A percentile compares a stretch with the other conserved stretches of the same genome.
Conservation (phyloP, 2,797 vertebrate genomes). For the Scomberomorus guttatus region DNA sequence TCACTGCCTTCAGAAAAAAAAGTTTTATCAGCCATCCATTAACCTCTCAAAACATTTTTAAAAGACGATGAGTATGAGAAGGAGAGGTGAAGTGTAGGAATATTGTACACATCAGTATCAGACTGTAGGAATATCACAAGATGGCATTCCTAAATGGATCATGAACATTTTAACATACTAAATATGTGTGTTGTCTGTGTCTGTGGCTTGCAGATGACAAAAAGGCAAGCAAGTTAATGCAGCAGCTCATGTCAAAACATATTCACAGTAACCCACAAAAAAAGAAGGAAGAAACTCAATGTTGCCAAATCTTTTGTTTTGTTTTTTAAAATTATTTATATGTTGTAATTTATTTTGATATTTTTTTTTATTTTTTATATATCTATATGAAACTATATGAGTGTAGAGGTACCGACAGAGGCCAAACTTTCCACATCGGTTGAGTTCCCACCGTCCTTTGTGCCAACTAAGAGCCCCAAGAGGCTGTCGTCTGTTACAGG, state of each 20-base stretch:
- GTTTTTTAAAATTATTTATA: slow-evolving; percentile 77
- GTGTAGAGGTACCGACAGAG: slow-evolving; percentile 73
- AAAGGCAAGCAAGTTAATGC: slow-evolving; percentile 45
- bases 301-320: slow-evolving; percentile 84
- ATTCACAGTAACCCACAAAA: slow-evolving; percentile 45
- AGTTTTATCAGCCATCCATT: slow-evolving; percentile 23
- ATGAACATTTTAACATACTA: slow-evolving; percentile 70
- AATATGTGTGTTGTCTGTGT: slow-evolving; percentile 69
- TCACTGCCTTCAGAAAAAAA: slow-evolving; percentile 53
- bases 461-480: slow-evolving; percentile 78
- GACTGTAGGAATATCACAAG: slow-evolving; percentile 63
- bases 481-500: slow-evolving; percentile 54
- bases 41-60: slow-evolving; percentile 40
- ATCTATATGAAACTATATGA: slow-evolving; percentile 72
- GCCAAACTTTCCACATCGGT: slow-evolving; percentile 73
- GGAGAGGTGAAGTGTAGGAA: slow-evolving; percentile 46
- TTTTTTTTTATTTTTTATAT: slow-evolving; percentile 74
- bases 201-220: slow-evolving; percentile 59
- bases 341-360: slow-evolving; percentile 84
- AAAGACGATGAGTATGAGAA: slow-evolving; percentile 11
- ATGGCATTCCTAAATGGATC: slow-evolving; percentile 65
- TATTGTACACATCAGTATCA: slow-evolving; percentile 53
- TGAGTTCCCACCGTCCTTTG: slow-evolving; percentile 71
- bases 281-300: slow-evolving; percentile 63
- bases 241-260: slow-evolving; percentile 55